phyloP scores from a whole-genome alignment of 2,797 vertebrate genomes.

The Oreonectes daqikongensis region DNA sequence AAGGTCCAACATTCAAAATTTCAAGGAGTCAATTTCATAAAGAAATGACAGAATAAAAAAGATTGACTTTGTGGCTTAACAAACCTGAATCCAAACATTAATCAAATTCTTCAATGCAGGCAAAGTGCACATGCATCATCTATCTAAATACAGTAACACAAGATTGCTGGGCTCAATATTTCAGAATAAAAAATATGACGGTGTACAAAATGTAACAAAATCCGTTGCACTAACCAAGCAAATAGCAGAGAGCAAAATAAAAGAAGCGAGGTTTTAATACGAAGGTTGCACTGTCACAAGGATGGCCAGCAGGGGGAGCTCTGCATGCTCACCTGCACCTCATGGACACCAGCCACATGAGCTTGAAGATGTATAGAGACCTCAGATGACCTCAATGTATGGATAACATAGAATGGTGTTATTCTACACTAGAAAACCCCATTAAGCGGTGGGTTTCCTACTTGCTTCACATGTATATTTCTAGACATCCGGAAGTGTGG shows the following conservation, averaged over 20 bases:
- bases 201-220: neutral
- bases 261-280: constrained; percentile 26
- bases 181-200: neutral
- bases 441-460: neutral
- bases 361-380: constrained; percentile 63
- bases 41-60: neutral
- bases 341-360: constrained; percentile 23
- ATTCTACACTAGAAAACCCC: constrained; percentile 2
- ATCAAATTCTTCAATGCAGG: neutral
- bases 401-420: constrained; percentile 28
- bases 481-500: neutral
- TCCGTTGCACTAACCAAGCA: neutral
- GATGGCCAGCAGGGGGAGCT: constrained; percentile 74
- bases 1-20: neutral
- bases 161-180: neutral
- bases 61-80: neutral
- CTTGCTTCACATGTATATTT: neutral
- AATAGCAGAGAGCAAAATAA: neutral
- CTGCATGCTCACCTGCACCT: constrained; percentile 59
- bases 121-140: neutral
- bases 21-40: neutral
- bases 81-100: neutral
- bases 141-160: neutral
- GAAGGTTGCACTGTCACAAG: neutral
- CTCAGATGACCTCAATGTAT: constrained; percentile 72